phyloP scores from a whole-genome alignment of 2,113 vertebrate species.

The Naja naja region DNA sequence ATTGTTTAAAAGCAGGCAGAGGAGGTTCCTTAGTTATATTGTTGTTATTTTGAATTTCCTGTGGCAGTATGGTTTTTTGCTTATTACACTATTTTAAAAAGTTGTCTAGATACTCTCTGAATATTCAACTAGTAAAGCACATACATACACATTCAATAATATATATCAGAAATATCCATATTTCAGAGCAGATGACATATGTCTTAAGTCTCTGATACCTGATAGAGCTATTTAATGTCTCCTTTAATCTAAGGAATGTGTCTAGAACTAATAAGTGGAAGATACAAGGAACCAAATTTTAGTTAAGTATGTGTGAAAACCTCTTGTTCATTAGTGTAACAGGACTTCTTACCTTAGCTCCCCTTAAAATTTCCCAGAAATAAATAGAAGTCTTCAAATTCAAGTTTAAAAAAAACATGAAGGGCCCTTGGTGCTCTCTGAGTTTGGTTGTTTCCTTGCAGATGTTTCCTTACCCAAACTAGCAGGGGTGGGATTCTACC shows the following conservation, averaged over 20 bases:
- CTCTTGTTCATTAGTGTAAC: neutral
- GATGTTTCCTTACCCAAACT: too few species aligned
- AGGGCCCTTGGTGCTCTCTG: too few species aligned
- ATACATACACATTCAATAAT: neutral
- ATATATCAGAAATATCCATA: neutral
- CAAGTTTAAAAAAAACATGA: neutral
- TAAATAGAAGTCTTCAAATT: neutral
- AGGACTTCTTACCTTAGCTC: neutral
- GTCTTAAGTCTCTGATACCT: neutral
- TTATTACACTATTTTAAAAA: neutral
- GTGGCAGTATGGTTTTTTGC: neutral
- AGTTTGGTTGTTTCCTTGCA: too few species aligned
- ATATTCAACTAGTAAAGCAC: neutral
- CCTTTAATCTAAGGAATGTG: neutral
- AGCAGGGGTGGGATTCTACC: too few species aligned
- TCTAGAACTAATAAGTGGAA: neutral
- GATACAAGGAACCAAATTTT: neutral
- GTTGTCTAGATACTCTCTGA: neutral
- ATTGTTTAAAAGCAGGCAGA: neutral
- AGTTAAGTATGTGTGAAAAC: neutral
- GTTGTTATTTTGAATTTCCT: neutral
- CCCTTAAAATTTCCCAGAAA: neutral
- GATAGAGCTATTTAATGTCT: neutral
- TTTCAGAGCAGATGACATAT: neutral
- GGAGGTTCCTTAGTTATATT: neutral